Conservation (phyloP, 23 tunicate genomes). For the Ciona savignyi region DNA sequence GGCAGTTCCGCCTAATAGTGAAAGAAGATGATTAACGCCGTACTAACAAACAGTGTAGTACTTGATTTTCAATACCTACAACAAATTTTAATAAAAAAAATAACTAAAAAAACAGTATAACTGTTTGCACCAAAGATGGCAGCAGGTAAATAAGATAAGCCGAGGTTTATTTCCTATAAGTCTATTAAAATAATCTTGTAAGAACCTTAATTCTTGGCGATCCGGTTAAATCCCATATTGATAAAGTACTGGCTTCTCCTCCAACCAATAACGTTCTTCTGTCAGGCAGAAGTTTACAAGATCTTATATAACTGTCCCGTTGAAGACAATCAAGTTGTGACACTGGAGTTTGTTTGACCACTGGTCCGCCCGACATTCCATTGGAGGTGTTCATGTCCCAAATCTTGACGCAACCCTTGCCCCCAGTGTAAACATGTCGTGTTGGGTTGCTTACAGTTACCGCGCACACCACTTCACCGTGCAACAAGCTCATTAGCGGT, state of each 20-base stretch:
- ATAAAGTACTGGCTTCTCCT: slow-evolving; percentile 82
- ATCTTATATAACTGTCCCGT: slow-evolving; percentile 85
- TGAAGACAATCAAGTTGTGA: slow-evolving; percentile 73
- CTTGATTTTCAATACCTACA: too few relatives aligned
- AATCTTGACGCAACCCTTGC: slow-evolving; percentile 92
- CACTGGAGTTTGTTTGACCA: slow-evolving; percentile 53
- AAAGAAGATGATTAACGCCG: too few relatives aligned
- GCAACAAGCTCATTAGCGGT: slow-evolving; percentile 57
- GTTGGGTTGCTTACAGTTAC: slow-evolving; percentile 91
- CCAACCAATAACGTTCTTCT: slow-evolving; percentile 81
- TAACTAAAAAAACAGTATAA: too few relatives aligned
- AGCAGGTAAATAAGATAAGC: neutral
- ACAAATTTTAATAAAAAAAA: too few relatives aligned
- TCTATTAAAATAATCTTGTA: too few relatives aligned
- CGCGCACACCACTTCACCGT: slow-evolving; percentile 96
- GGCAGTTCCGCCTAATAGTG: slow-evolving; percentile 60
- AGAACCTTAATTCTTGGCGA: slow-evolving; percentile 72
- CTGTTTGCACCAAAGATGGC: too few relatives aligned
- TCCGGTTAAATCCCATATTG: slow-evolving; percentile 72
- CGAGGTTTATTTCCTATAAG: too few relatives aligned
- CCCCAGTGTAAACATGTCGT: slow-evolving; percentile 86
- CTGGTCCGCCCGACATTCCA: slow-evolving; percentile 26
- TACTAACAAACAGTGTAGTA: too few relatives aligned
- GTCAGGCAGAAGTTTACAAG: slow-evolving; percentile 81
- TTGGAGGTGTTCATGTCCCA: slow-evolving; percentile 81